phyloP scores from a whole-genome alignment of 2,888 invertebrate genomes.

The Arctia plantaginis region DNA sequence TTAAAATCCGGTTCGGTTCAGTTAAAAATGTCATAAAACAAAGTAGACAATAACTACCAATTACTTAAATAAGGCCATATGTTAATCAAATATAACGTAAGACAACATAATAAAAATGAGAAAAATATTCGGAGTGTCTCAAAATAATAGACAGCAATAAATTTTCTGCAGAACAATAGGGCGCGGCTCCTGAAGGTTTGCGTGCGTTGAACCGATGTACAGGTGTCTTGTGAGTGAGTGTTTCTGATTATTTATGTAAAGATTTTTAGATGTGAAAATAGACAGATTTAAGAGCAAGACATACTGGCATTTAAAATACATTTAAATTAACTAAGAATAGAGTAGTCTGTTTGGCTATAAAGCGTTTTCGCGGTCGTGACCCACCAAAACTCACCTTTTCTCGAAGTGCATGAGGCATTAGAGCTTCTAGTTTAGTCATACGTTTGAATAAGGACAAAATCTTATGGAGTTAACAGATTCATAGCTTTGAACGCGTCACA shows the following conservation, averaged over 20 bases:
- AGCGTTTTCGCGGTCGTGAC: too few species aligned
- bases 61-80: background rate
- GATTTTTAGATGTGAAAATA: background rate
- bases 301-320: too few species aligned
- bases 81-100: background rate
- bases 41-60: background rate
- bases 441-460: too few species aligned
- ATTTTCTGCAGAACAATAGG: slow-evolving; percentile 37
- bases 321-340: too few species aligned
- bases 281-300: background rate
- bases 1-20: background rate
- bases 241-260: slow-evolving; percentile 40
- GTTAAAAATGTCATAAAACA: too few species aligned
- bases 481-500: too few species aligned
- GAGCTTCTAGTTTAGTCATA: too few species aligned
- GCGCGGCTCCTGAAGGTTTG: slow-evolving; percentile 43
- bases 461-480: too few species aligned
- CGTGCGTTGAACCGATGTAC: slow-evolving; percentile 31
- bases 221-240: too few species aligned
- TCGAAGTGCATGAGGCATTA: too few species aligned
- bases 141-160: slow-evolving; percentile 14
- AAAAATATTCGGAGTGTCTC: slow-evolving; percentile 16
- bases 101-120: background rate
- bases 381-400: too few species aligned
- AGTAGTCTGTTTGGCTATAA: too few species aligned